Evolutionary conservation across 2,888 invertebrate genomes (phyloP).

Genomic region (Phalangium opilio): DNA sequence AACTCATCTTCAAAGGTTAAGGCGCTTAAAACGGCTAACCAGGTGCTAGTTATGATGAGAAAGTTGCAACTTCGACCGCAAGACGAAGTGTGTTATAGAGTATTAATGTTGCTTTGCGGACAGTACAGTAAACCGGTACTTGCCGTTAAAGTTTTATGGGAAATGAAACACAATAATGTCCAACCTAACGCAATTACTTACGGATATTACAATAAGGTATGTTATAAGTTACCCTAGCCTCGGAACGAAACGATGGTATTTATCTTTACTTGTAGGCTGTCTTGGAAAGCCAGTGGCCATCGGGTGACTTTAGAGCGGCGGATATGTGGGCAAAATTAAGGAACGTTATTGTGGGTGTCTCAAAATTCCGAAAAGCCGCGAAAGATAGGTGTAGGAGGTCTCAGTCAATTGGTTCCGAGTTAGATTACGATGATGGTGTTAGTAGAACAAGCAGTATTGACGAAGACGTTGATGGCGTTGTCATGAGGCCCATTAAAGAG

Average conservation of each 20-base stretch:
- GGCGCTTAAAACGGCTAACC: constrained; percentile 63
- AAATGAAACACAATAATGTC: constrained; percentile 83
- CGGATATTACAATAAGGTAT: constrained; percentile 59
- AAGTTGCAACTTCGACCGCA: constrained; percentile 62
- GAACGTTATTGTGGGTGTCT: constrained; percentile 77
- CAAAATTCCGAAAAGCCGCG: constrained; percentile 67
- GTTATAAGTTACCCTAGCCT: constrained; percentile 3
- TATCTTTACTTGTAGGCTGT: constrained; percentile 40
- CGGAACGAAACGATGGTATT: neutral
- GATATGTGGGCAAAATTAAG: constrained; percentile 85
- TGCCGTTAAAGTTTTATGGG: constrained; percentile 66
- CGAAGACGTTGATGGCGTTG: constrained; percentile 23
- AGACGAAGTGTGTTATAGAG: constrained; percentile 92
- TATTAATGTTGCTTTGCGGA: constrained; percentile 97
- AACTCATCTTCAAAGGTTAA: constrained; percentile 52
- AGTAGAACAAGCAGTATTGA: constrained; percentile 29
- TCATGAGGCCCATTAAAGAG: constrained; percentile 28
- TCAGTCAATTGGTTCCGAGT: constrained; percentile 26
- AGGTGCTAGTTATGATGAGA: constrained; percentile 72
- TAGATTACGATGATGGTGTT: constrained; percentile 15
- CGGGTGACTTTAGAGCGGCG: constrained; percentile 56
- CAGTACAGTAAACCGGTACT: constrained; percentile 82
- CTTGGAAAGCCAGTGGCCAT: constrained; percentile 87
- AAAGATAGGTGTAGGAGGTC: constrained; percentile 23
- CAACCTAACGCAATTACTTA: constrained; percentile 97